Conservation (phyloP, 2,113 vertebrate species). For the Natator depressus region DNA sequence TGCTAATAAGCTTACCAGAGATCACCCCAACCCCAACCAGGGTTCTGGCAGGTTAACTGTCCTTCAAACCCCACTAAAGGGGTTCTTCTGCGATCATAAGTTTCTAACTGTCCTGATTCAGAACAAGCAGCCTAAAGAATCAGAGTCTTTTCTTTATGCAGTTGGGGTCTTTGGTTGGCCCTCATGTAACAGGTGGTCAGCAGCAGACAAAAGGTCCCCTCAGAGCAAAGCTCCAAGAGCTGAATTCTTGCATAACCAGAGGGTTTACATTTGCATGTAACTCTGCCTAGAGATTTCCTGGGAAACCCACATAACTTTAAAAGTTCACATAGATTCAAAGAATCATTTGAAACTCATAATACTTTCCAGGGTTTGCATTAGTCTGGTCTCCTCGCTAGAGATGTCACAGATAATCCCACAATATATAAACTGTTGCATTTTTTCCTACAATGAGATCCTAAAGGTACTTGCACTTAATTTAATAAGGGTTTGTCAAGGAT, state of each 20-base stretch:
- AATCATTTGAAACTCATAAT: not conserved
- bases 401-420: not conserved
- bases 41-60: too few species aligned
- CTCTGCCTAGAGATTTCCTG: not conserved
- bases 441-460: not conserved
- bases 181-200: not conserved
- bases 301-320: not conserved
- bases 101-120: too few species aligned
- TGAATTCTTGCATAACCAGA: not conserved
- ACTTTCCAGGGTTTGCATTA: not conserved
- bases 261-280: not conserved
- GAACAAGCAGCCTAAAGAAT: too few species aligned
- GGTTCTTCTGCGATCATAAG: too few species aligned
- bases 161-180: not conserved
- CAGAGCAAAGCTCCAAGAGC: not conserved
- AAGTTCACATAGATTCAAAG: not conserved
- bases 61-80: too few species aligned
- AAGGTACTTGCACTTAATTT: not conserved
- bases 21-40: too few species aligned
- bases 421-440: not conserved
- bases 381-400: not conserved
- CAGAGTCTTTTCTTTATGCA: not conserved
- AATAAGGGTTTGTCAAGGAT: not conserved
- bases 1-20: too few species aligned
- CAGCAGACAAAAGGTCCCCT: not conserved